Base-by-base conservation (phyloP, 2,797 vertebrate species). In the Babyrousa celebensis region DNA sequence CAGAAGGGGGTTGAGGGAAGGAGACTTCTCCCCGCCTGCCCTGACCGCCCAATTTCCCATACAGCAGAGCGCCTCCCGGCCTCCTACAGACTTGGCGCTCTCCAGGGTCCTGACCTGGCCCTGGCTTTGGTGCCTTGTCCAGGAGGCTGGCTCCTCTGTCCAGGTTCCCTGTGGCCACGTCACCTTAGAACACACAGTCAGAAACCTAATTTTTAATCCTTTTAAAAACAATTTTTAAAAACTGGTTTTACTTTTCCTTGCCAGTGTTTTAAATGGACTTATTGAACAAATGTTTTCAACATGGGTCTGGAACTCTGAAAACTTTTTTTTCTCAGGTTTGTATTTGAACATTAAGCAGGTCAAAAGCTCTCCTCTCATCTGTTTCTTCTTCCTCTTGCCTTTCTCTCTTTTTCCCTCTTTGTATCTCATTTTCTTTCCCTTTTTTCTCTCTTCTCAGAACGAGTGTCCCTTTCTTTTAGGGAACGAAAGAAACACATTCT, bases 61-160 rank as follows among this genome's bases (percentile, higher is more conserved):
- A 7, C 0, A 2, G 6, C 1, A 0, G 21, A n/a, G 5, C 11
- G 6, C 58, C 7, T 89, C 32, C 0, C 20, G 56, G 78, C 7
- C 3, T 56, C 6, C 8, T 0, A 0, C 14, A 1, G 74, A 0
- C 32, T 40, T 0, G 18, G 89, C 75, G 95, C 96, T 97, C 89
- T 97, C 97, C 97, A 95, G 25, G 93, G 96, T 97, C 56, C 96
- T 97, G 96, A 91, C 48, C 5, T 5, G 16, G n/a, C 15, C 56
- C 36, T 29, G 21, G 11, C 27, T 32, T 48, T 18, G 6, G 7
- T 62, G 74, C 65, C 56, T n/a, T 4, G 48, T 56, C 36, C 36
- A 5, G 3, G 54, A 82, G 17, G 11, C 62, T 15, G 25, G 29
- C 20, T 82, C 16, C 70, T 71, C 43, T 54, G 14, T 8, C n/a